Conservation (phyloP, 2,113 vertebrate genomes). For the Nesoenas mayeri region DNA sequence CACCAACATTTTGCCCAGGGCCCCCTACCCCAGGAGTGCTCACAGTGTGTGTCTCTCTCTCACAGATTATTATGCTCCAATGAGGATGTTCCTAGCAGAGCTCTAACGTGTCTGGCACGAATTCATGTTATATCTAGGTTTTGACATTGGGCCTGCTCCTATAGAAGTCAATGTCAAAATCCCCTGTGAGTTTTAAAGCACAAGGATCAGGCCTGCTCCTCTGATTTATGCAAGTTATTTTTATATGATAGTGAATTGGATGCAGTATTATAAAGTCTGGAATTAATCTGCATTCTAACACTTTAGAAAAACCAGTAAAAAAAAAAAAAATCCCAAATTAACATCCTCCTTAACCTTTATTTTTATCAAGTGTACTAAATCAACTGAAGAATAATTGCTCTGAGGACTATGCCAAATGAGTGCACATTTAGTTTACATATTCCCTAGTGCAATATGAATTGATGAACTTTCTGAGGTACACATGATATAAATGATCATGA, state of each 20-base stretch:
- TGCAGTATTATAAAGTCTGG: slow-evolving; percentile 58
- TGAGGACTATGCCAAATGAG: slow-evolving; percentile 73
- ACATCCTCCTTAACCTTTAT: slow-evolving; percentile 71
- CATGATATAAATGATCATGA: slow-evolving; percentile 66
- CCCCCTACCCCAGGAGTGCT: slow-evolving; percentile 67
- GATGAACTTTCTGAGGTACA: slow-evolving; percentile 72
- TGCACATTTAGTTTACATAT: slow-evolving; percentile 74
- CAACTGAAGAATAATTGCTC: slow-evolving; percentile 76
- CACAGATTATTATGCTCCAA: slow-evolving; percentile 67
- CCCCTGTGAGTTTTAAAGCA: background rate
- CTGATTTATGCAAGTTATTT: slow-evolving; percentile 67
- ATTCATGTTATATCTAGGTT: slow-evolving; percentile 67
- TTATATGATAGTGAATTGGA: slow-evolving; percentile 42
- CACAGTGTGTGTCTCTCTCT: slow-evolving; percentile 26
- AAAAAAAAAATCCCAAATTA: slow-evolving; percentile 49
- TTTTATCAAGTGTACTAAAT: slow-evolving; percentile 76
- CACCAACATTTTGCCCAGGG: slow-evolving; percentile 64
- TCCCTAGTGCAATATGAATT: slow-evolving; percentile 77
- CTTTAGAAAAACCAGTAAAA: slow-evolving; percentile 41
- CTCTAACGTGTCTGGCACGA: slow-evolving; percentile 58
- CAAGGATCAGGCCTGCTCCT: background rate
- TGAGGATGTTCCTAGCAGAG: slow-evolving; percentile 66
- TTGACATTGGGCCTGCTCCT: slow-evolving; percentile 64
- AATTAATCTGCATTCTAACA: slow-evolving; percentile 69
- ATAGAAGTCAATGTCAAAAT: slow-evolving; percentile 61